These are phyloP conservation scores for Sebastes hopkinsi DNA, from an alignment of 2,797 vertebrate genomes.

Conservation along the genomic window DNA sequence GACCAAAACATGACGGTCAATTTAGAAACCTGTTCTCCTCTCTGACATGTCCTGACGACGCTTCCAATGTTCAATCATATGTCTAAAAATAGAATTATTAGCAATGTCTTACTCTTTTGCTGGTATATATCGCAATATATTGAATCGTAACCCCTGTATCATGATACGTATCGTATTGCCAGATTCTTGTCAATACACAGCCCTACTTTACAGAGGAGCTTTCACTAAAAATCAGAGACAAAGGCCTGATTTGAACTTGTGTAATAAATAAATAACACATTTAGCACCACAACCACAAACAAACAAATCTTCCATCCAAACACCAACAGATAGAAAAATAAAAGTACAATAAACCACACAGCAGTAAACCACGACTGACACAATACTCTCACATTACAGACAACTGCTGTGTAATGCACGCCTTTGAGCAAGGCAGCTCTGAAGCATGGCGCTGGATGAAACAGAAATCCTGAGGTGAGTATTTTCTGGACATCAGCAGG, in stretches of 20 bases:
- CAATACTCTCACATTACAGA: neutral
- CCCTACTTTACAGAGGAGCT: too few species aligned
- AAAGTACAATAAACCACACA: neutral
- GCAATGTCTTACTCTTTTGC: neutral
- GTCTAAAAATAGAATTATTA: neutral
- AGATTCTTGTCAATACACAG: too few species aligned
- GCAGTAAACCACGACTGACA: neutral
- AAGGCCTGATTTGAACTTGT: too few species aligned
- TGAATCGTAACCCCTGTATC: too few species aligned
- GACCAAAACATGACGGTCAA: neutral
- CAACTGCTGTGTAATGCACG: neutral
- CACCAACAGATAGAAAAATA: neutral
- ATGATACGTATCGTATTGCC: too few species aligned
- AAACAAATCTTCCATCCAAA: neutral
- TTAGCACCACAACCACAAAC: neutral
- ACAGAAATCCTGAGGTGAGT: neutral
- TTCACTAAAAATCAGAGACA: too few species aligned
- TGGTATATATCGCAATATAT: too few species aligned
- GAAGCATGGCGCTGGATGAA: neutral
- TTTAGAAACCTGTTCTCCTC: too few species aligned
- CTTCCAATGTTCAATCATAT: too few species aligned
- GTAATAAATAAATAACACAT: neutral
- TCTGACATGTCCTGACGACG: neutral
- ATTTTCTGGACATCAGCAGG: neutral
- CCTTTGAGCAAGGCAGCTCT: neutral